These are phyloP conservation scores for Megaceryle alcyon DNA, from an alignment of 2,797 vertebrate species.

Conservation along the genomic window DNA sequence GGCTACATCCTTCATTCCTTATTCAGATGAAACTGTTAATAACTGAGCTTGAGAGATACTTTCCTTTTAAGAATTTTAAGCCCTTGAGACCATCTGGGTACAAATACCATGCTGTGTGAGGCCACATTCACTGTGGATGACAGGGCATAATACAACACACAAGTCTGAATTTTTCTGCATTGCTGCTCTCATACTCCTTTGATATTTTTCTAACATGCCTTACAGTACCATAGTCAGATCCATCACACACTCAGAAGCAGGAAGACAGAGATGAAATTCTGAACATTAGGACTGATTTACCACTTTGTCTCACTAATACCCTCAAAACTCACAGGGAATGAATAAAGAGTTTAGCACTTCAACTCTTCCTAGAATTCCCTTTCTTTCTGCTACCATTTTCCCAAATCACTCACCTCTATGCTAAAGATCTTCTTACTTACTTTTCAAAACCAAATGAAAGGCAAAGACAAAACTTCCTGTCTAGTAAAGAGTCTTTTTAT, in stretches of 20 bases:
- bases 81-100: constrained; percentile 17
- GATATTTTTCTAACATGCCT: constrained; percentile 10
- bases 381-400: background rate
- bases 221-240: background rate
- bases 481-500: background rate
- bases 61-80: constrained; percentile 44
- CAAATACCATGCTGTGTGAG: constrained; percentile 35
- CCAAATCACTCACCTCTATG: background rate
- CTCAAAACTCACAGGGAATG: background rate
- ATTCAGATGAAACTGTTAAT: constrained; percentile 28
- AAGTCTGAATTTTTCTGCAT: constrained; percentile 32
- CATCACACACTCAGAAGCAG: background rate
- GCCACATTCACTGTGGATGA: constrained; percentile 24
- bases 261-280: background rate
- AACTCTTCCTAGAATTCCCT: background rate
- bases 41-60: constrained; percentile 16
- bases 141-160: constrained; percentile 27
- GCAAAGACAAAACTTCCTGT: background rate
- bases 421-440: background rate
- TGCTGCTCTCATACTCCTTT: constrained; percentile 7
- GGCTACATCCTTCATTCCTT: background rate
- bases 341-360: background rate
- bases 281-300: background rate
- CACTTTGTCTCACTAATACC: background rate
- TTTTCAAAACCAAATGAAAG: background rate